Evolutionary conservation across 2,113 vertebrate species (phyloP).

Genomic region (Melozone crissalis): DNA sequence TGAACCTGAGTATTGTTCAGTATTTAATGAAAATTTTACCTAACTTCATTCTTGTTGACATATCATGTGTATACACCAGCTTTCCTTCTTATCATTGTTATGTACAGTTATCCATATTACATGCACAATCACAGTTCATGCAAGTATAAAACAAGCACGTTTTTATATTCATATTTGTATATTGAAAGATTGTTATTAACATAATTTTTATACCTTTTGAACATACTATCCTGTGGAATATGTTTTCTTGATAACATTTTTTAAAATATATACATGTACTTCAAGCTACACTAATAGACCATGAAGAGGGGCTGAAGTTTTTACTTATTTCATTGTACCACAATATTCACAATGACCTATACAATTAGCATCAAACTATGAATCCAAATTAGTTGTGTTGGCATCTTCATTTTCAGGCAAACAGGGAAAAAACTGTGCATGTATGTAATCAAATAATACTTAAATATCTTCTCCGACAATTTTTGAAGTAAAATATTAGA

Average conservation of each 20-base stretch:
- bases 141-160: background rate
- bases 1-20: background rate
- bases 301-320: background rate
- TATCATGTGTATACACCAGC: rapidly evolving
- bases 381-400: background rate
- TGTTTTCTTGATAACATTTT: background rate
- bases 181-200: background rate
- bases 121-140: background rate
- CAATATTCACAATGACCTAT: background rate
- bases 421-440: background rate
- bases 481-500: background rate
- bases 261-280: background rate
- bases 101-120: background rate
- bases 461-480: background rate
- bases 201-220: background rate
- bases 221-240: background rate
- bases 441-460: background rate
- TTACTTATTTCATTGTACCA: background rate
- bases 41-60: background rate
- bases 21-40: background rate
- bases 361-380: background rate
- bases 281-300: background rate
- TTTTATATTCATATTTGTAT: background rate
- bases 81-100: background rate
- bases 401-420: background rate